Conservation (phyloP, 2,113 vertebrate genomes). For the Progne subis region DNA sequence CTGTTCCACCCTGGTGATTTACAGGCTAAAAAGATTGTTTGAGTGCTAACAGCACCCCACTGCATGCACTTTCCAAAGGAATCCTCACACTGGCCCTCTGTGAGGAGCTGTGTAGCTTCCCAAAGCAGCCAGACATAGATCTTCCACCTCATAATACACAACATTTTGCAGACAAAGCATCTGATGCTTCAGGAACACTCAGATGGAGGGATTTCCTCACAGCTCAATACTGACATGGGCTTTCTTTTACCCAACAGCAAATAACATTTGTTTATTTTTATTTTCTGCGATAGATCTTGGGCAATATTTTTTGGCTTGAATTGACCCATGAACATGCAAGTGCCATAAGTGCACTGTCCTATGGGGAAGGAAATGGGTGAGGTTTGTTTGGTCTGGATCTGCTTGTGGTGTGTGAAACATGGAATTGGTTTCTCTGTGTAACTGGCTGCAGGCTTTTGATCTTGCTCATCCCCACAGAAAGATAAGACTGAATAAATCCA, state of each 20-base stretch:
- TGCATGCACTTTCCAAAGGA: not conserved
- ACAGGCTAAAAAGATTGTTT: not conserved
- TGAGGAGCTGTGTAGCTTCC: not conserved
- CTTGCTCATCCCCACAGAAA: constrained; percentile 38
- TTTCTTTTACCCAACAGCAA: not conserved
- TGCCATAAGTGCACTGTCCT: not conserved
- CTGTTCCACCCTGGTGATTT: not conserved
- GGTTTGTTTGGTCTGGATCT: constrained; percentile 38
- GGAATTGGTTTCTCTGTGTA: not conserved
- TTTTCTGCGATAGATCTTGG: not conserved
- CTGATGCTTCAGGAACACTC: not conserved
- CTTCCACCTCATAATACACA: not conserved
- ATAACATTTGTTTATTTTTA: not conserved
- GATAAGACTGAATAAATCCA: constrained; percentile 42
- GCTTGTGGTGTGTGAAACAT: not conserved
- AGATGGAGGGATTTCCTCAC: not conserved
- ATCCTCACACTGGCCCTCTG: not conserved
- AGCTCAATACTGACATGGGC: not conserved
- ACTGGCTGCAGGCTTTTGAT: constrained; percentile 2
- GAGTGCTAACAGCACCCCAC: not conserved
- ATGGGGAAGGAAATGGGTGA: not conserved
- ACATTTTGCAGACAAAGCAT: not conserved
- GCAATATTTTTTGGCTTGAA: not conserved
- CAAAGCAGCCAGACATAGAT: not conserved
- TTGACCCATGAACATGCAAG: not conserved